These are phyloP conservation scores for Ischnura elegans DNA, from an alignment of 2,888 invertebrate species.

Conservation along the genomic window DNA sequence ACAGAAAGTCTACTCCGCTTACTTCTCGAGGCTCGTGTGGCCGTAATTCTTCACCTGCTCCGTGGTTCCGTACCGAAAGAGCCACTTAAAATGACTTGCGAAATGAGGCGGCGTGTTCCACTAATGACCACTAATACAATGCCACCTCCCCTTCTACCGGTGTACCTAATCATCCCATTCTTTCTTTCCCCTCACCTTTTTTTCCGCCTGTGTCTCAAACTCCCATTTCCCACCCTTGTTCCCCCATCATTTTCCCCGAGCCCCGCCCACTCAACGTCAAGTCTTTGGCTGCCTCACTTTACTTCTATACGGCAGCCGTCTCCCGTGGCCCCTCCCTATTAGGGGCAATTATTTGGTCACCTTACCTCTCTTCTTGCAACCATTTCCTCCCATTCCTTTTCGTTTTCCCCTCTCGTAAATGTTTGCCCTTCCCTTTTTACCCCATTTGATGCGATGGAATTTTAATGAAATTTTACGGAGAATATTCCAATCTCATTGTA, in stretches of 20 bases:
- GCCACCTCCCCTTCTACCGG: background rate
- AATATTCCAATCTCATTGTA: too few species aligned
- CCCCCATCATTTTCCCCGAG: background rate
- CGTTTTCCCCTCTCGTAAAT: background rate
- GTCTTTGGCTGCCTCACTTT: background rate
- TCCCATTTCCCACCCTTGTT: background rate
- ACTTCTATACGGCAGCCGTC: background rate
- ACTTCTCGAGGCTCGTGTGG: background rate
- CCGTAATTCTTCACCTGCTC: background rate
- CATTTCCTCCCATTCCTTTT: background rate
- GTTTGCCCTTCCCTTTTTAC: too few species aligned
- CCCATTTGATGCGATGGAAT: too few species aligned
- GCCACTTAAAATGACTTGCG: background rate
- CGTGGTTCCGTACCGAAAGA: background rate
- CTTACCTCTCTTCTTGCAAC: background rate
- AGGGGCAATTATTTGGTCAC: background rate
- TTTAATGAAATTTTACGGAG: too few species aligned
- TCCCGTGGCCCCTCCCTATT: background rate
- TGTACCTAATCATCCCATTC: background rate
- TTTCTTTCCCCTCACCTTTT: background rate
- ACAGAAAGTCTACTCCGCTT: background rate
- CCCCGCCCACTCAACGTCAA: background rate
- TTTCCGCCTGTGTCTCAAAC: background rate
- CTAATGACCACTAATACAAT: slow-evolving; percentile 7
- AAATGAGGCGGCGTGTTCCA: background rate